Evolutionary conservation across 1,140 invertebrate species (phyloP).

Genomic region (Drusus annulatus): DNA sequence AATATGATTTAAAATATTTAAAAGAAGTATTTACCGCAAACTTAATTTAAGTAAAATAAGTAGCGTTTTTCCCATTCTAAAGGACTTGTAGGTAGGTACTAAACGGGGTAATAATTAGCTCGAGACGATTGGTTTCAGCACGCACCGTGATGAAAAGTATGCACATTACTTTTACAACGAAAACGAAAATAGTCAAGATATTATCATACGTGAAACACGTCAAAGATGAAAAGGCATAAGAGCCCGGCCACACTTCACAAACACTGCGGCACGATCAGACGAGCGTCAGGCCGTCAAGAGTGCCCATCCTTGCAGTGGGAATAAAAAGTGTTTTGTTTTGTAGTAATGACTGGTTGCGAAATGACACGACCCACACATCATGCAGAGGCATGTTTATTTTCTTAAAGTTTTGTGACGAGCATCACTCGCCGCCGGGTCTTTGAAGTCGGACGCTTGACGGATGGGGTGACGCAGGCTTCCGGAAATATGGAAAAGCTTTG

Average conservation of each 20-base stretch:
- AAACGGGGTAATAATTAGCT: no score
- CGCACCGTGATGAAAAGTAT: not conserved
- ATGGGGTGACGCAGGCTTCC: conserved; percentile 18
- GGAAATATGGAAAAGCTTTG: no score
- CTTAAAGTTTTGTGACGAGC: conserved; percentile 43
- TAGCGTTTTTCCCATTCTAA: no score
- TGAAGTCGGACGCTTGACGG: conserved; percentile 41
- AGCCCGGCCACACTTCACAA: conserved; percentile 22
- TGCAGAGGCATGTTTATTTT: conserved; percentile 46
- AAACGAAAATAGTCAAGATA: conserved; percentile 27
- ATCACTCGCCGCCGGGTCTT: conserved; percentile 45
- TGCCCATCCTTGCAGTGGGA: not conserved
- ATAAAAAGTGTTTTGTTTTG: conserved; percentile 44
- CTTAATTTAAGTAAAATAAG: no score
- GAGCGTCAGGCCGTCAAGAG: not conserved
- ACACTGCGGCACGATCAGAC: conserved; percentile 3
- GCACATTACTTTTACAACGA: not conserved
- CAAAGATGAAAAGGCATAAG: conserved; percentile 36
- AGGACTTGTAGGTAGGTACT: no score
- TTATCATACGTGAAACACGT: conserved; percentile 28
- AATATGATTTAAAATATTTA: no score
- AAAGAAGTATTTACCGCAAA: no score
- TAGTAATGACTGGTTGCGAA: conserved; percentile 47
- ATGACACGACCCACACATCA: conserved; percentile 49
- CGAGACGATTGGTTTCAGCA: no score